Evolutionary conservation across 2,797 vertebrate species (phyloP), one percentile per base, ranked within the genome.

Genomic region (Pseudochaenichthys georgianus): DNA sequence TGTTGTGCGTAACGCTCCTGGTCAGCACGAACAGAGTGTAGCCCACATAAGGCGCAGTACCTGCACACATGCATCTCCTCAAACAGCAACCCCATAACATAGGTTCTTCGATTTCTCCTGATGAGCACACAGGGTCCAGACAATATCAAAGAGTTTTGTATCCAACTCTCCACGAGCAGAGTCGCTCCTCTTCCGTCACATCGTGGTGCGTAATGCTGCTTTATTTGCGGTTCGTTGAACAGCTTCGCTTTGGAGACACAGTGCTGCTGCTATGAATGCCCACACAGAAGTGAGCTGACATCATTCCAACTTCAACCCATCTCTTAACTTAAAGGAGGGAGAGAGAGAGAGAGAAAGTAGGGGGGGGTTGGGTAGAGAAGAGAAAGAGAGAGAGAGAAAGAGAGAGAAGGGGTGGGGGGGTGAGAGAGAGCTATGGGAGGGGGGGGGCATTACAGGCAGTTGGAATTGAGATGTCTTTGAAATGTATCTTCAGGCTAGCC

Each of bases 291-390:
- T 38, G 81, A 78, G 72, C 80, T 93, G 93, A 93, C 92, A 93
- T 92, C 90, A 93, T 87, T 82, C 13, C 87, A 89, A 93, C 88
- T 81, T 13, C 87, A 89, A 43, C 90, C 89, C 84, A 87, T 83
- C 64, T 75, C 64, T 66, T 72, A 87, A 90, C 21, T 83, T 85
- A 63, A 70, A 64, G 16, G 42, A 63, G 43, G 50, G 77, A 31
- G 75, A 45, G 53, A 58, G 75, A 45, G 53, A 58, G 51, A 15
- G 45, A 34, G 47, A 1, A 43, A 13, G 69, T 21, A 43, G 19
- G 23, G 6, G 38, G 3, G 23, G 23, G n/a, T n/a, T 3, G 31
- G 53, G n/a, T 54, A 52, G 58, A 62, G 21, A 19, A 52, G 58
- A 62, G 62, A 31, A 59, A 52, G 65, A 57, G 55, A 60, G 63